Evolutionary conservation across 2,888 invertebrate genomes (phyloP), one percentile per base, ranked within the genome.

Genomic region (Chydorus sphaericus): DNA sequence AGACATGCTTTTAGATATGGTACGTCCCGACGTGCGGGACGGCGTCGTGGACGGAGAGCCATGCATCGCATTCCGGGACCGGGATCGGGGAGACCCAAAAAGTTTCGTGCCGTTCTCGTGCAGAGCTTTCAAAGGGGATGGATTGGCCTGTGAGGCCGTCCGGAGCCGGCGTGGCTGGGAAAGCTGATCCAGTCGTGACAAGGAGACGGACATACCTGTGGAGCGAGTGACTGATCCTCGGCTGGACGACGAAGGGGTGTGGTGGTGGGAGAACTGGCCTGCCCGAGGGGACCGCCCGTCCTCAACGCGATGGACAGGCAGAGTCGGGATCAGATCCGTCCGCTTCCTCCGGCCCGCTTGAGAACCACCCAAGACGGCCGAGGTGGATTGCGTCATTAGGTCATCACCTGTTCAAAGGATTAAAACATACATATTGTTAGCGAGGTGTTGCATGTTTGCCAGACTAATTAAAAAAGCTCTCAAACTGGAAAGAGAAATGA

Each of bases 191-290:
- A 91, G 81, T 65, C 91, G 83, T 68, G 89, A 85, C 89, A 91
- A 89, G 71, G 89, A 89, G 76, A 85, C 85, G 68, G 90, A 89
- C 80, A 90, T 88, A 80, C 83, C 83, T 83, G 80, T 80, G 59
- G 75, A 71, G 38, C 61, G 61, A 16, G 14, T 36, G 56, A 60
- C 62, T 20, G 36, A 28, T 56, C 62, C 61, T 48, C 61, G 61
- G 55, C 62, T 63, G 49, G 59, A 59, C 28, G 60, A 57, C 66
- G 66, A 71, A 69, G 64, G 68, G 65, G 66, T 68, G 75, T 63
- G 37, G 31, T 54, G 69, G 18, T 16, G 51, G 60, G 36, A 57
- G n/a, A n/a, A n/a, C n/a, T n/a, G n/a, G n/a, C n/a, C n/a, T n/a
- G n/a, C n/a, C 5, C 44, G 44, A 11, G 44, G 44, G 11, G 44